A percentile compares a stretch with the other conserved stretches of the same genome.
Conservation (phyloP, 2,888 invertebrate species). For the Erebia epiphron region DNA sequence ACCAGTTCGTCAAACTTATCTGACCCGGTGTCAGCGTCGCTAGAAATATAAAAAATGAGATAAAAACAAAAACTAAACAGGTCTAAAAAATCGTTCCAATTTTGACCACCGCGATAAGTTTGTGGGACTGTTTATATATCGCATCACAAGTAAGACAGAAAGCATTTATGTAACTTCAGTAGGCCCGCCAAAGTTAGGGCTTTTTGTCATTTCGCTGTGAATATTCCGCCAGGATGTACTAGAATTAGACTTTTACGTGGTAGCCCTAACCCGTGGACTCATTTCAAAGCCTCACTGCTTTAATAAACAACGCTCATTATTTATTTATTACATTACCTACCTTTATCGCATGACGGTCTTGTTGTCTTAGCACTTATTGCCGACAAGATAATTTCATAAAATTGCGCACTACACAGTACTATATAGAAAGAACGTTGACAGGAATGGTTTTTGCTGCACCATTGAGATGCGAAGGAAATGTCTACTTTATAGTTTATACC, state of each 20-base stretch:
- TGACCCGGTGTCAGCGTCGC: too few relatives aligned
- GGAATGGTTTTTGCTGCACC: constrained; percentile 28
- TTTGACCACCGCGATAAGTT: too few relatives aligned
- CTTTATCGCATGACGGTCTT: constrained; percentile 33
- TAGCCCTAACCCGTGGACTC: constrained; percentile 23
- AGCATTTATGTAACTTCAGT: neutral
- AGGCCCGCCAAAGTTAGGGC: neutral
- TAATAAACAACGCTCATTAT: constrained; percentile 41
- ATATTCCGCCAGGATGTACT: neutral
- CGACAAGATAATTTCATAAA: constrained; percentile 40
- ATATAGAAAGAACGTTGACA: constrained; percentile 31
- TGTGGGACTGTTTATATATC: too few relatives aligned
- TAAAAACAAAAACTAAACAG: too few relatives aligned
- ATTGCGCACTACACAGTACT: constrained; percentile 33
- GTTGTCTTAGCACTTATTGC: constrained; percentile 35
- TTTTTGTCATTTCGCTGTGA: neutral
- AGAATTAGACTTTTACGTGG: neutral
- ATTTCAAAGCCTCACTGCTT: constrained; percentile 45
- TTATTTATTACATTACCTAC: constrained; percentile 39
- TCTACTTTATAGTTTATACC: constrained; percentile 24
- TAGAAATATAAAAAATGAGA: too few relatives aligned
- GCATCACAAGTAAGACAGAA: too few relatives aligned
- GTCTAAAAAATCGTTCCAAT: too few relatives aligned
- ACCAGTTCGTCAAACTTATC: too few relatives aligned
- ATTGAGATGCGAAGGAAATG: constrained; percentile 24